Evolutionary conservation across 2,888 invertebrate species (phyloP).

Genomic region (Phaedon cochleariae): DNA sequence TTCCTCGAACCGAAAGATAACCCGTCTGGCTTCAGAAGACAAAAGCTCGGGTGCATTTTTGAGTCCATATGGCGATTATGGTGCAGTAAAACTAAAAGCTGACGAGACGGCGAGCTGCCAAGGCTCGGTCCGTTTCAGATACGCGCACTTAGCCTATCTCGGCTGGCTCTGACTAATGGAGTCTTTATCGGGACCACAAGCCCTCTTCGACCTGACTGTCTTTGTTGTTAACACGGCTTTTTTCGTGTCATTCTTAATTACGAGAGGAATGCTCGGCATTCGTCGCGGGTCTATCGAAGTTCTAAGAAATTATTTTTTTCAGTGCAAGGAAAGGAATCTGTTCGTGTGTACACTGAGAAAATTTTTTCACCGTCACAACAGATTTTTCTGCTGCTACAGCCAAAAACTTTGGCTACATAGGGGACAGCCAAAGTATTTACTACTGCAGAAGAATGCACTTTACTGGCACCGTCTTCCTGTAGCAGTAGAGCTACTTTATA

Average conservation of each 20-base stretch:
- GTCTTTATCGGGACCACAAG: slow-evolving; percentile 53
- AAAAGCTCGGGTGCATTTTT: slow-evolving; percentile 46
- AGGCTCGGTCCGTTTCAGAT: slow-evolving; percentile 47
- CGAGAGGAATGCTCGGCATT: slow-evolving; percentile 40
- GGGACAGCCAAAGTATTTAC: too few relatives aligned
- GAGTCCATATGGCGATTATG: slow-evolving; percentile 44
- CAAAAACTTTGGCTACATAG: too few relatives aligned
- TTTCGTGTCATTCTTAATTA: slow-evolving; percentile 47
- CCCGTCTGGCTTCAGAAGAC: slow-evolving; percentile 36
- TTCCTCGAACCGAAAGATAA: slow-evolving; percentile 36
- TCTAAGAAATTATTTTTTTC: slow-evolving; percentile 9
- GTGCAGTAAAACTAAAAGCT: slow-evolving; percentile 50
- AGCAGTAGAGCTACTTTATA: too few relatives aligned
- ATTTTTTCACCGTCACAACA: too few relatives aligned
- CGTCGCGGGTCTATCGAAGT: slow-evolving; percentile 3
- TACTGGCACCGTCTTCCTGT: too few relatives aligned
- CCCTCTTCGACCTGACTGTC: slow-evolving; percentile 49
- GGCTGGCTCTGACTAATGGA: slow-evolving; percentile 58
- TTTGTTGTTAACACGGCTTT: slow-evolving; percentile 46
- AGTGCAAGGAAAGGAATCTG: too few relatives aligned
- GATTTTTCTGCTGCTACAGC: too few relatives aligned
- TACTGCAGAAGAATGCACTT: too few relatives aligned
- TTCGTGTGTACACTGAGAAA: too few relatives aligned
- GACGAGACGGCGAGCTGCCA: slow-evolving; percentile 44
- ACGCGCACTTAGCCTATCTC: slow-evolving; percentile 59